Conservation (phyloP, 2,888 invertebrate genomes). For the Beris chalybata region DNA sequence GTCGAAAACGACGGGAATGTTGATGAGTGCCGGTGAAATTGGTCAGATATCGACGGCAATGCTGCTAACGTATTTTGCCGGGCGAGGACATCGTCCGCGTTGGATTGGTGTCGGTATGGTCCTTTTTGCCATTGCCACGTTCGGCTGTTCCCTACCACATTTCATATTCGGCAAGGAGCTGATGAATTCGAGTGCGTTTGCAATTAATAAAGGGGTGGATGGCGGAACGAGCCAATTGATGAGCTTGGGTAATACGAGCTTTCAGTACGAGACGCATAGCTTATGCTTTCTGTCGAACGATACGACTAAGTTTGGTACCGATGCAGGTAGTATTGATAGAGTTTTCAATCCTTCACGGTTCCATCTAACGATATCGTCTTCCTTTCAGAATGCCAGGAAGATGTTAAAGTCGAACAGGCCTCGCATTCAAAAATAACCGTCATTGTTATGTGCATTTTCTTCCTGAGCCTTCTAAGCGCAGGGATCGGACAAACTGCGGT, state of each 20-base stretch:
- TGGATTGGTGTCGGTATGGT: constrained; percentile 95
- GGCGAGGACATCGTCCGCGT: constrained; percentile 87
- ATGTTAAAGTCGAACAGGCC: constrained; percentile 65
- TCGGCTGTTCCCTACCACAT: constrained; percentile 86
- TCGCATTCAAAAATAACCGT: constrained; percentile 76
- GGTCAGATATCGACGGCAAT: constrained; percentile 90
- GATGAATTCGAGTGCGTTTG: constrained; percentile 51
- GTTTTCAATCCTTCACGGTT: not conserved
- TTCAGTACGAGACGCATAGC: constrained; percentile 42
- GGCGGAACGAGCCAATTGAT: not conserved
- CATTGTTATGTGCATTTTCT: constrained; percentile 84
- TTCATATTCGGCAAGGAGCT: constrained; percentile 79
- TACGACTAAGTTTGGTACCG: constrained; percentile 31
- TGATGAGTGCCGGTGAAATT: constrained; percentile 89
- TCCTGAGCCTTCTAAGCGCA: constrained; percentile 82
- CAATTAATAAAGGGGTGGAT: constrained; percentile 1
- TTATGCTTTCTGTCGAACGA: constrained; percentile 49
- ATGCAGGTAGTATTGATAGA: constrained; percentile 28
- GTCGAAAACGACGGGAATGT: constrained; percentile 85
- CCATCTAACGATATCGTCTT: not conserved
- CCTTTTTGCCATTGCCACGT: constrained; percentile 80
- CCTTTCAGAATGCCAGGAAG: constrained; percentile 61
- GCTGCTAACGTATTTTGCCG: constrained; percentile 85
- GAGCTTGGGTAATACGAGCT: constrained; percentile 4
- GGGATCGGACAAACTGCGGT: constrained; percentile 93